Percentiles rank a stretch among this genome's conserved stretches.
Conservation (phyloP, 2,113 vertebrate species). For the Cheirogaleus medius region DNA sequence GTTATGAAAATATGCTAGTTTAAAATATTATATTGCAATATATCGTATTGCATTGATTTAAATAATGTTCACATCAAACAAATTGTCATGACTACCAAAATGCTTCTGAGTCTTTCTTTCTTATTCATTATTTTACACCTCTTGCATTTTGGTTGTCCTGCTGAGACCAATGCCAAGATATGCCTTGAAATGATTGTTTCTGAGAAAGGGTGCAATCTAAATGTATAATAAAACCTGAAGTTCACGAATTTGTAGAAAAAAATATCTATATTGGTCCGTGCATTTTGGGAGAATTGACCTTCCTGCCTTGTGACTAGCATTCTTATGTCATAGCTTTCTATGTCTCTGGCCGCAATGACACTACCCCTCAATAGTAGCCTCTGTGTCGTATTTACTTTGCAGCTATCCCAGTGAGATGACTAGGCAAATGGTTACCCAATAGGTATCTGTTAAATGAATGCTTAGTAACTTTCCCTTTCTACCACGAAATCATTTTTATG, state of each 20-base stretch:
- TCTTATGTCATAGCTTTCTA: neutral
- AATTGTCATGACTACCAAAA: neutral
- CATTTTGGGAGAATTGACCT: neutral
- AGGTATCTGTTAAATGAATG: neutral
- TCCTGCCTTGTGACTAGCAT: neutral
- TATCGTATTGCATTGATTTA: neutral
- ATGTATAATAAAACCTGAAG: neutral
- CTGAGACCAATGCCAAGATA: neutral
- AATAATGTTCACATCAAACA: neutral
- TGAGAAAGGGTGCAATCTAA: neutral
- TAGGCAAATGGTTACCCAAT: neutral
- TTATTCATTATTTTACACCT: neutral
- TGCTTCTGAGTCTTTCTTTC: neutral
- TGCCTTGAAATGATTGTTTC: neutral
- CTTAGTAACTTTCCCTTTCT: neutral
- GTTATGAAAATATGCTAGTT: neutral
- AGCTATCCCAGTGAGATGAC: neutral
- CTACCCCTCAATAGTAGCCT: neutral
- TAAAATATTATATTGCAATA: neutral
- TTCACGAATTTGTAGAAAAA: slow-evolving; percentile 13
- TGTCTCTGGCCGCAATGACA: too few species aligned
- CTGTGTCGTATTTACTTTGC: neutral
- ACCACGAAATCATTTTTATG: neutral
- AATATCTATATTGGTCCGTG: neutral
- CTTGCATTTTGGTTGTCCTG: neutral